Evolutionary conservation across 2,113 vertebrate genomes (phyloP), one percentile per base, ranked within the genome.

Genomic region (Laticauda laticaudata): DNA sequence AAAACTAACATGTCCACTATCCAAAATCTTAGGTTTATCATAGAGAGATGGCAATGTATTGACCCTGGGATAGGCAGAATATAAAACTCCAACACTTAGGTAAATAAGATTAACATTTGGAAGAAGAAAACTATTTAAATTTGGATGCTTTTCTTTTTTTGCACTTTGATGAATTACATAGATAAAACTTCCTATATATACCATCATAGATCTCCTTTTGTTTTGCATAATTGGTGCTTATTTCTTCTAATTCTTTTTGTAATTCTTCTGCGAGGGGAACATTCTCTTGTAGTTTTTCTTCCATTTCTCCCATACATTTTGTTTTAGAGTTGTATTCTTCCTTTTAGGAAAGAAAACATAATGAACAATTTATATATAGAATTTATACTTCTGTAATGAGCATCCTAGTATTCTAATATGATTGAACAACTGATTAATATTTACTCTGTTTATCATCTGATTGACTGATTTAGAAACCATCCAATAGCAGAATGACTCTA

Each of bases 281-380:
- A 86, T 86, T 96, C 6, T 69, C 20, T 0, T 29, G 69, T 29
- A 97, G 92, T 53, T 97, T 90, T 43, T 96, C 69, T 87, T 97
- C 94, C 81, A 91, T 94, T 94, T 95, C 6, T 91, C 92, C 87
- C 2, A 92, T 56, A 45, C 54, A 51, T 89, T 89, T 88, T 86
- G 51, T 89, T 90, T 54, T 89, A 15, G 69, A 7, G 87, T 94
- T 81, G 54, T 94, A 92, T 39, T 94, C 24, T 29, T 93, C 93
- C 96, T 95, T 91, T 59, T 94, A 91, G 39, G 23, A 95, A 94
- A 92, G 3, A 0, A 87, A 91, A 92, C 51, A 14, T 87, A 88
- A 90, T 87, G n/a, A n/a, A 86, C 26, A 86, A n/a, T 86, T 43
- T 45, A 85, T 55, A 45, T 5, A 57, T 29, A 6, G 61, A 51